Base-by-base conservation (phyloP, 2,888 invertebrate genomes). In the Drosophila demipolita region DNA sequence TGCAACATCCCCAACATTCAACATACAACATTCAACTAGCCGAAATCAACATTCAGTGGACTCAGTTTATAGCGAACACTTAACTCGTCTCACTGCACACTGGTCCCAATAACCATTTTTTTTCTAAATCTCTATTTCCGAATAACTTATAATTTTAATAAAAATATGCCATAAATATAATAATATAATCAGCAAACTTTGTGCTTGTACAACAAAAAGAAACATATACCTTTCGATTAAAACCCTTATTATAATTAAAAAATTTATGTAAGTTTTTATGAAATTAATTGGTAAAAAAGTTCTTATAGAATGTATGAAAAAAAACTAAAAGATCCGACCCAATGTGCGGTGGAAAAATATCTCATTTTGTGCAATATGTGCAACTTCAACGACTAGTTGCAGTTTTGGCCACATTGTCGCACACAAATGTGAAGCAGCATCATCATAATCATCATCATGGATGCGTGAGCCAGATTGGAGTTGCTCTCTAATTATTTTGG, bases 391-490 rank as follows among this genome's bases (percentile, higher is more conserved):
- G 80, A 79, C 79, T 79, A 67, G 79, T 79, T 79, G 77, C 73
- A 70, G 75, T 75, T 78, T 78, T 68, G 61, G 74, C 48, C 23
- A 53, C 42, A 45, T 35, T 38, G 71, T 55, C 68, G 48, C 49
- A 20, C 62, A 55, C 45, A 65, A 64, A 73, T 29, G 53, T 74
- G 58, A 58, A 53, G 63, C 75, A 74, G 69, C 62, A 32, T 45
- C 52, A 52, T n/a, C 55, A 26, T 54, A 50, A 55, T 48, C 62
- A 75, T 60, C 68, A 64, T 69, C 52, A 66, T 53, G 45, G 50
- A 52, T 84, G 89, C 83, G 88, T 88, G 88, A 66, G 81, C 89
- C 66, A 86, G 74, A 78, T 86, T 69, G 54, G 35, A 50, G 49
- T 52, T 64, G 68, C 63, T 72, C 73, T 71, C 62, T 77, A 82